Conservation (phyloP, 2,888 invertebrate genomes). For the Zygogramma bicolorata region DNA sequence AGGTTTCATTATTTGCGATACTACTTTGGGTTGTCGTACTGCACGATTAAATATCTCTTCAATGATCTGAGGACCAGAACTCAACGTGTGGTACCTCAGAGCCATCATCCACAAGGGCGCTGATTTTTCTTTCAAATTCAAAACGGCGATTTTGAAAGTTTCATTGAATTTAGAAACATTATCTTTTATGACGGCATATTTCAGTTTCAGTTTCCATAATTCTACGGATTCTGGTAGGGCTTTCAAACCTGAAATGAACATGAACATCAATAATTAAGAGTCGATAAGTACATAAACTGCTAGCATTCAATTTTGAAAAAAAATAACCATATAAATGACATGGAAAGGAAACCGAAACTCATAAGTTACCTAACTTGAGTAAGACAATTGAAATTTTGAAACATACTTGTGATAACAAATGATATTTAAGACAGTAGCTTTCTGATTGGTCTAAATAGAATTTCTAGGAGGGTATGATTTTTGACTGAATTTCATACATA, state of each 20-base stretch:
- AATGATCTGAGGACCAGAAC: conserved; percentile 60
- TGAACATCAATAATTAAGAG: too few relatives aligned
- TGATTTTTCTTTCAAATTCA: conserved; percentile 63
- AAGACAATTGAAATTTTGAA: too few relatives aligned
- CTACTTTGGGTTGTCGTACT: conserved; percentile 68
- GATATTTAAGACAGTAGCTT: too few relatives aligned
- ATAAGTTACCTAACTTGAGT: too few relatives aligned
- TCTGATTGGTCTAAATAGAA: too few relatives aligned
- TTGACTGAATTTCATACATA: too few relatives aligned
- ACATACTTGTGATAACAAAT: too few relatives aligned
- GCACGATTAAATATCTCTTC: conserved; percentile 66
- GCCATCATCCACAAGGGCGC: conserved; percentile 67
- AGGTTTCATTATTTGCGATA: conserved; percentile 71
- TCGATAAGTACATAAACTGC: too few relatives aligned
- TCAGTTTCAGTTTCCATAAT: conserved; percentile 70
- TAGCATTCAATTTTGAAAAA: too few relatives aligned
- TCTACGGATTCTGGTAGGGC: conserved; percentile 66
- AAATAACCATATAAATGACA: too few relatives aligned
- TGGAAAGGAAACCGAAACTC: too few relatives aligned
- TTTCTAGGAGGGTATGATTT: too few relatives aligned
- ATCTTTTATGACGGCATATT: conserved; percentile 66
- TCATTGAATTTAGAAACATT: conserved; percentile 61
- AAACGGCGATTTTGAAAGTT: conserved; percentile 59
- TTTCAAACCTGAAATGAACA: conserved; percentile 64
- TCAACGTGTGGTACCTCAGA: conserved; percentile 61